Base-by-base conservation (phyloP, 2,888 invertebrate genomes). In the Xylota sylvarum region DNA sequence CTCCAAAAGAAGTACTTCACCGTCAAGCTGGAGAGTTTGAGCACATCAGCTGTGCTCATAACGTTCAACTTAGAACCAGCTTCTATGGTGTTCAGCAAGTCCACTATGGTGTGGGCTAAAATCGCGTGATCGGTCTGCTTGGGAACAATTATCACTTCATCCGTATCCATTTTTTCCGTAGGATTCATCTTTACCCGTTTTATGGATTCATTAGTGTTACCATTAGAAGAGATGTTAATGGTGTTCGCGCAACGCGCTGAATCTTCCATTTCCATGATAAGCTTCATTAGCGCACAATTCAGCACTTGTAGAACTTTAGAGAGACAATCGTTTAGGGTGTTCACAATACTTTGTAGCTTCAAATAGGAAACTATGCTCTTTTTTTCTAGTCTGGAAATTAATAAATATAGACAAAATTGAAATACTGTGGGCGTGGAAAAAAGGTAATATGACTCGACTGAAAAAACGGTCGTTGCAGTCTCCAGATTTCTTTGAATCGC, bases 1-100 rank as follows among this genome's bases (percentile, higher is more conserved):
- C 96, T 96, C 78, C 95, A 93, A 91, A 96, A 97, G 92, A 97
- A 97, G 90, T 96, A 97, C 89, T 95, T 95, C 4, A 96, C 95
- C 5, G 95, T 94, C 0, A 96, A 94, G 88, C 95, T 94, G 0
- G 96, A 95, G 14, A 96, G 93, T 91, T 95, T 96, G 19, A 97
- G 91, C 14, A 92, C 89, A 89, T 96, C 95, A 1, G 96, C 94
- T 48, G 95, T 94, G 0, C 95, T 94, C 10, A 95, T 93, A 14
- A 94, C 94, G 43, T 94, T 93, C 58, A 93, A 93, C 0, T 93
- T 94, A 0, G 94, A 94, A 0, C 95, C 94, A 88, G 95, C 93
- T 88, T 95, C 95, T 46, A 96, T 93, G 55, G 94, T 93, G 88
- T 96, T 95, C 19, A 97, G 90, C 52, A 96, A 92, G 91, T 95